Conservation (phyloP, 2,888 invertebrate species). For the Polydrusus tereticollis region DNA sequence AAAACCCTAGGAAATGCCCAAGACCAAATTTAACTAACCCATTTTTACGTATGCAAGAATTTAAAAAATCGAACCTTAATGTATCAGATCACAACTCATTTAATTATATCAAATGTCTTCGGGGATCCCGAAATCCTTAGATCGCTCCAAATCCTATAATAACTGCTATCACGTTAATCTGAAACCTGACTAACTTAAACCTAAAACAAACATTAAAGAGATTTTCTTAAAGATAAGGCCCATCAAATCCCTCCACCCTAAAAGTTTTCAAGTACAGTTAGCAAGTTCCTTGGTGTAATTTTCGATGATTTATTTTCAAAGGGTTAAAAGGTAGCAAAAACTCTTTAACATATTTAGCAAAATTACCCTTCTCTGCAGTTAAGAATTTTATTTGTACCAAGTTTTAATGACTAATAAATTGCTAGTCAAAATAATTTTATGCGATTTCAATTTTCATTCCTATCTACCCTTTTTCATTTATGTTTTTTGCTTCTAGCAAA, state of each 20-base stretch:
- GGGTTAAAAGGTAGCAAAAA: neutral
- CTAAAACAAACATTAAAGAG: conserved; percentile 32
- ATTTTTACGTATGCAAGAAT: neutral
- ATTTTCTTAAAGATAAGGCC: conserved; percentile 24
- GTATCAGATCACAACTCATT: neutral
- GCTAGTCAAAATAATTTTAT: too few relatives aligned
- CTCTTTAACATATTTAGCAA: neutral
- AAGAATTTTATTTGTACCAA: too few relatives aligned
- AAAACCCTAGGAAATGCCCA: too few relatives aligned
- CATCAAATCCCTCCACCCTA: conserved; percentile 16
- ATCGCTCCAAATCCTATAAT: conserved; percentile 11
- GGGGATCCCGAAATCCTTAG: conserved; percentile 1
- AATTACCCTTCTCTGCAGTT: too few relatives aligned
- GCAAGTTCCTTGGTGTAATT: conserved; percentile 21
- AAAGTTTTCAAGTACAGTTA: conserved; percentile 21
- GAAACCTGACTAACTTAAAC: conserved; percentile 29
- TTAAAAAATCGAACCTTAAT: neutral
- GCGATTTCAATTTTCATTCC: too few relatives aligned
- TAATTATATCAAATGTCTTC: conserved; percentile 6
- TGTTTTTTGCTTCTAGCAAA: too few relatives aligned
- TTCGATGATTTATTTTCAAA: conserved; percentile 23
- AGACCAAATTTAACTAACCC: neutral
- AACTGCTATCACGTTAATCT: conserved; percentile 28
- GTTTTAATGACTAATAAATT: too few relatives aligned
- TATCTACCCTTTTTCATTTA: too few relatives aligned